A percentile compares a stretch with the other conserved stretches of the same genome.
Evolutionary conservation across 2,113 vertebrate genomes (phyloP).

Genomic region (Larimichthys polyactis): DNA sequence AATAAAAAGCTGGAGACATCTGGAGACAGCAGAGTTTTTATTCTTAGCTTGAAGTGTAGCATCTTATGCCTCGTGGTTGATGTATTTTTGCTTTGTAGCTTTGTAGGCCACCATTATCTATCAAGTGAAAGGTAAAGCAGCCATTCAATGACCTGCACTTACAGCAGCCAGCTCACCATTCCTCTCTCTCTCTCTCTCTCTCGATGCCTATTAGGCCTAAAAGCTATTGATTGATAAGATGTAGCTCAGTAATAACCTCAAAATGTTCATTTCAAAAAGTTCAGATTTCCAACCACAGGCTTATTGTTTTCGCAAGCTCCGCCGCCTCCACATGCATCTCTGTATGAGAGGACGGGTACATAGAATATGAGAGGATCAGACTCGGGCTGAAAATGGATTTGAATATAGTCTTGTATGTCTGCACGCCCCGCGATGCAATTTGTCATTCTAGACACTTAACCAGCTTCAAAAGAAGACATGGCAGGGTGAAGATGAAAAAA

Average conservation of each 20-base stretch:
- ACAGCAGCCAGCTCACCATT: constrained; percentile 4
- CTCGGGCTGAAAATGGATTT: constrained; percentile 5
- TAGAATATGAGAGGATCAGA: constrained; percentile 10
- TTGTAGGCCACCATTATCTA: not conserved
- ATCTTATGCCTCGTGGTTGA: not conserved
- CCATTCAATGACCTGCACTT: not conserved
- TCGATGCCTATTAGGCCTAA: constrained; percentile 31
- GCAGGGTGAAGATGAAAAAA: constrained; percentile 47
- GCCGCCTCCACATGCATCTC: constrained; percentile 2
- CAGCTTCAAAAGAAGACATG: constrained; percentile 31
- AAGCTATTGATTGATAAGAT: constrained; percentile 58
- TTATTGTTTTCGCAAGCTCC: not conserved
- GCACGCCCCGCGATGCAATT: not conserved
- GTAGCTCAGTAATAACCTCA: constrained; percentile 8
- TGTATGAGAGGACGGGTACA: constrained; percentile 6
- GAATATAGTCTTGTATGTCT: constrained; percentile 15
- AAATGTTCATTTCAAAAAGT: not conserved
- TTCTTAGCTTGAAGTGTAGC: not conserved
- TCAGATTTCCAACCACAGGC: constrained; percentile 12
- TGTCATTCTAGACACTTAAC: constrained; percentile 51
- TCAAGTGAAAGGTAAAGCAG: constrained; percentile 1
- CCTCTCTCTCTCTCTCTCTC: not conserved
- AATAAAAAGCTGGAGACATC: too few species aligned
- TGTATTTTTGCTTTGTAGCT: not conserved
- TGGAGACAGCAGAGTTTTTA: too few species aligned